Evolutionary conservation across 2,113 vertebrate genomes (phyloP).

Genomic region (Todiramphus chloris): DNA sequence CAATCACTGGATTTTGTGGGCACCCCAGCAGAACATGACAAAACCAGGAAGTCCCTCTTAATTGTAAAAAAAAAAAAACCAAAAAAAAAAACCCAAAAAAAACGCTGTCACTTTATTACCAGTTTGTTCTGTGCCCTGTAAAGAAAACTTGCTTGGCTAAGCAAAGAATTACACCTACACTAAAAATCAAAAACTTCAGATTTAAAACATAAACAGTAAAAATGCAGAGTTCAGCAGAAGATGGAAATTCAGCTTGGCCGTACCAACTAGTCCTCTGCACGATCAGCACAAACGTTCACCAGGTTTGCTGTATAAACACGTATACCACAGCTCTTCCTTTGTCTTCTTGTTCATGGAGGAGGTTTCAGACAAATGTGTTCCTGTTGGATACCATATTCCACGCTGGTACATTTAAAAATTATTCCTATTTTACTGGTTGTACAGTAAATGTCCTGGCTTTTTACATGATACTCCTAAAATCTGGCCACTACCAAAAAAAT

Average conservation of each 20-base stretch:
- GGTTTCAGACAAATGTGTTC: not conserved
- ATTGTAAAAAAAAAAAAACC: not conserved
- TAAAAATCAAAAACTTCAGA: not conserved
- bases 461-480: not conserved
- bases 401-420: not conserved
- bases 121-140: not conserved
- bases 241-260: not conserved
- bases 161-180: not conserved
- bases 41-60: not conserved
- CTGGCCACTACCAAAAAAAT: accelerated
- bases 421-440: not conserved
- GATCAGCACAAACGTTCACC: not conserved
- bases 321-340: not conserved
- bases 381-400: not conserved
- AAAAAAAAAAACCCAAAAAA: not conserved
- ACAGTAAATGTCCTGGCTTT: not conserved
- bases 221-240: not conserved
- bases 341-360: not conserved
- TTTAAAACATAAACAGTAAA: not conserved
- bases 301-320: not conserved
- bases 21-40: not conserved
- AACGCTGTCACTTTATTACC: not conserved
- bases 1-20: not conserved
- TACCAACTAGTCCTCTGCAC: not conserved
- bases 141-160: not conserved